These are phyloP conservation scores for Philhelius pedissequus DNA, from an alignment of 2,888 invertebrate species.

Conservation along the genomic window DNA sequence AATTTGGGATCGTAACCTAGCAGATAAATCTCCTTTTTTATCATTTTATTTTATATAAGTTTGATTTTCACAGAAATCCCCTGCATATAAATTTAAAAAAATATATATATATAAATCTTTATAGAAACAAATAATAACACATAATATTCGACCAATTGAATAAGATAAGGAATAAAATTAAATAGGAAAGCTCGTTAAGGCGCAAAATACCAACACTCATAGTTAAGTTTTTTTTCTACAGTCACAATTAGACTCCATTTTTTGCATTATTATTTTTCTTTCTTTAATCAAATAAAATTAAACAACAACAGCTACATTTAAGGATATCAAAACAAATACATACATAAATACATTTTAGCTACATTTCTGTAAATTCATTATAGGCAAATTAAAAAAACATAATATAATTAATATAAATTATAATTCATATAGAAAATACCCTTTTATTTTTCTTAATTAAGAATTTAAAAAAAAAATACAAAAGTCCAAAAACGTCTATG, in stretches of 20 bases:
- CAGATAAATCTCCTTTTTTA: not conserved
- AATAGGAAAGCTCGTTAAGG: constrained; percentile 54
- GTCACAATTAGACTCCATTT: constrained; percentile 9
- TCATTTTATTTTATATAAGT: not conserved
- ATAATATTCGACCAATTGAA: constrained; percentile 70
- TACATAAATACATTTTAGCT: constrained; percentile 58
- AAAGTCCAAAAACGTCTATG: constrained; percentile 58
- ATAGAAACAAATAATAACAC: constrained; percentile 59
- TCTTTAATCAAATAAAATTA: not conserved
- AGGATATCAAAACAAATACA: constrained; percentile 54
- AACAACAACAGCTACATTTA: constrained; percentile 50
- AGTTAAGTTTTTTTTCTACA: constrained; percentile 28
- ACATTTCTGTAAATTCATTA: constrained; percentile 68
- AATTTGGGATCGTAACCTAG: not conserved
- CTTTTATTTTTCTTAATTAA: constrained; percentile 67
- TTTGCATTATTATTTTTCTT: not conserved
- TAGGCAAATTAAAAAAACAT: constrained; percentile 29
- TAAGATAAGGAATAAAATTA: constrained; percentile 65
- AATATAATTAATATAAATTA: constrained; percentile 45
- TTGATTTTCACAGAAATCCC: not conserved
- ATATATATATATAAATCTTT: constrained; percentile 32
- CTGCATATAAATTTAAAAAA: constrained; percentile 36
- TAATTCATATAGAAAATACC: constrained; percentile 67
- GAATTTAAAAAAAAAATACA: constrained; percentile 52
- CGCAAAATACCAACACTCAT: constrained; percentile 13